Conservation (phyloP, 2,888 invertebrate genomes). For the Eurytoma californica region DNA sequence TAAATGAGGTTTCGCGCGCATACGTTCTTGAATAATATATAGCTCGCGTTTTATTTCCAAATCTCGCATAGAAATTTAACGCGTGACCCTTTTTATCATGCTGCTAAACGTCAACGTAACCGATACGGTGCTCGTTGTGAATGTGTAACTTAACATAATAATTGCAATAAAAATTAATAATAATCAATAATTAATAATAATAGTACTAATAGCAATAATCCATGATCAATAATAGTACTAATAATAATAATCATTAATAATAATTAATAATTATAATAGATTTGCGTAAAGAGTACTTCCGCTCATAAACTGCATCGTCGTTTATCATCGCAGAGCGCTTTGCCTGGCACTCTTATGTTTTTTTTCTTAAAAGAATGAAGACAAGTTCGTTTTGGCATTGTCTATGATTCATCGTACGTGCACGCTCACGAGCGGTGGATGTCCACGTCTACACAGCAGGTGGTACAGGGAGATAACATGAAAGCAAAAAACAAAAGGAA, state of each 20-base stretch:
- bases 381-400: constrained; percentile 61
- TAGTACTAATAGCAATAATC: constrained; percentile 42
- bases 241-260: constrained; percentile 32
- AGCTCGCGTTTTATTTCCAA: constrained; percentile 33
- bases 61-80: constrained; percentile 34
- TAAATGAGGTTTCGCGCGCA: constrained; percentile 6
- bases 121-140: constrained; percentile 62
- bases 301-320: constrained; percentile 39
- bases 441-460: constrained; percentile 64
- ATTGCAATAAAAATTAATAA: constrained; percentile 53
- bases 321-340: constrained; percentile 30
- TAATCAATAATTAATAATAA: constrained; percentile 42
- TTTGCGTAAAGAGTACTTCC: constrained; percentile 48
- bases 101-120: constrained; percentile 46
- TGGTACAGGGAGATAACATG: constrained; percentile 64
- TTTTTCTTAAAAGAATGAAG: constrained; percentile 67
- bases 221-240: constrained; percentile 21
- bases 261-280: constrained; percentile 45
- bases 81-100: constrained; percentile 23
- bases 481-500: constrained; percentile 63
- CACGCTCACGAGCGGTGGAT: constrained; percentile 68
- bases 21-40: not conserved
- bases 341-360: constrained; percentile 2
- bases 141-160: constrained; percentile 58
- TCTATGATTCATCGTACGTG: constrained; percentile 59